phyloP scores from a whole-genome alignment of 2,888 invertebrate genomes.

The Drosophila borborema region DNA sequence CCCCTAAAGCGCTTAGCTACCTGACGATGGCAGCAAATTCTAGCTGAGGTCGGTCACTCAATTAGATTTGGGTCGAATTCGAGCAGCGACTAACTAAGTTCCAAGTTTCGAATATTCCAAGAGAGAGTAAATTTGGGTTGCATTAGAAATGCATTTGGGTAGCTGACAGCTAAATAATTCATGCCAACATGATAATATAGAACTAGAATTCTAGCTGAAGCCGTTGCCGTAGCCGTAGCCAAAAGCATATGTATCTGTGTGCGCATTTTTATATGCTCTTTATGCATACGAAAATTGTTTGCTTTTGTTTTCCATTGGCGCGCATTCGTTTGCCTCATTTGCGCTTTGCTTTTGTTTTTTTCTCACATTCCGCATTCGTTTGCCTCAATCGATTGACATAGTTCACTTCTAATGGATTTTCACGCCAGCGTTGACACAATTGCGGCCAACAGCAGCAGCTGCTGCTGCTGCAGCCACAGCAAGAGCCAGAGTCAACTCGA shows the following conservation, averaged over 20 bases:
- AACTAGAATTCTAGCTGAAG: neutral
- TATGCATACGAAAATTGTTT: conserved; percentile 47
- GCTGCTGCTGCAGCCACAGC: conserved; percentile 27
- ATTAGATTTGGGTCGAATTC: conserved; percentile 24
- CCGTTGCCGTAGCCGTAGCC: neutral
- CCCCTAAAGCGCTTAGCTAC: conserved; percentile 17
- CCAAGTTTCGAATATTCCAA: conserved; percentile 26
- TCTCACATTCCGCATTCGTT: conserved; percentile 57
- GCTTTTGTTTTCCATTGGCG: conserved; percentile 18
- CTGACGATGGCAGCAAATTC: conserved; percentile 18
- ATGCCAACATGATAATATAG: conserved; percentile 39
- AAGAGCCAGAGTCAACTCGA: conserved; percentile 35
- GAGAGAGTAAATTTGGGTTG: conserved; percentile 50
- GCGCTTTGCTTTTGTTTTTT: conserved; percentile 13
- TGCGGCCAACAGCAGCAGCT: conserved; percentile 43
- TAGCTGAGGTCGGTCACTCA: conserved; percentile 17
- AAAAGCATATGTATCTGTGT: conserved; percentile 14
- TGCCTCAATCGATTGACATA: conserved; percentile 77
- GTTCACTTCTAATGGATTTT: conserved; percentile 80
- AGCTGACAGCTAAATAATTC: conserved; percentile 51
- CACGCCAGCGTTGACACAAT: conserved; percentile 76
- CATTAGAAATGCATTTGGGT: conserved; percentile 75
- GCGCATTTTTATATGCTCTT: conserved; percentile 33
- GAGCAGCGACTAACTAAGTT: conserved; percentile 44
- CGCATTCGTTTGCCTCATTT: conserved; percentile 18